Evolutionary conservation across 1,140 invertebrate species (phyloP).

Genomic region (Aphelenchoides fujianensis): DNA sequence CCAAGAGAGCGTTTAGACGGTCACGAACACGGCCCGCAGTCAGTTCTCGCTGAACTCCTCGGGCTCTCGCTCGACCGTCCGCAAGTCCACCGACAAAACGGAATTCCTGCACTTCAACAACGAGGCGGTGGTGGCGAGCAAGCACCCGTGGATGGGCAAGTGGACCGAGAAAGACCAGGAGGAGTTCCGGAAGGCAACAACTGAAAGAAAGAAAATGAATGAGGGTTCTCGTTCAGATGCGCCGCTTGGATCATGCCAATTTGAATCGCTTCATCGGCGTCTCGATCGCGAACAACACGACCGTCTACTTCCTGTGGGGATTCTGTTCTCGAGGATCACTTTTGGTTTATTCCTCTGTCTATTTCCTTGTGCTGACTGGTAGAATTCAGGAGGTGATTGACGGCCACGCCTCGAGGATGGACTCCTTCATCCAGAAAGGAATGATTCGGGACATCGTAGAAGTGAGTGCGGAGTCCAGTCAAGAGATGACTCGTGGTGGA

Average conservation of each 20-base stretch:
- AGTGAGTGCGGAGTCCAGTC: neutral
- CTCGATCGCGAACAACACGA: neutral
- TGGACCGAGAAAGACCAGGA: neutral
- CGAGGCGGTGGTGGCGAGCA: neutral
- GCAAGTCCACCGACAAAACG: neutral
- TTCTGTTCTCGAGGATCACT: neutral
- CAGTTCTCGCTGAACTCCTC: no score
- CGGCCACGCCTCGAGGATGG: neutral
- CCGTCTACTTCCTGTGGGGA: neutral
- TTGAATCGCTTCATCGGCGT: neutral
- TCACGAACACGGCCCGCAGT: no score
- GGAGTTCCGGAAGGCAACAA: neutral
- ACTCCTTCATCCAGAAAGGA: neutral
- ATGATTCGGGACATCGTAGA: slow-evolving; percentile 8
- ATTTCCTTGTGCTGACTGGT: no score
- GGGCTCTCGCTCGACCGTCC: no score
- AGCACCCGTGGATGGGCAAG: neutral
- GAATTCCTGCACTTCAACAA: neutral
- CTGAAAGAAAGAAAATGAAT: no score
- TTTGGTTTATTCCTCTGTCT: no score
- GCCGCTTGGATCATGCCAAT: neutral
- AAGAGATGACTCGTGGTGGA: neutral
- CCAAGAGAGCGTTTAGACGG: no score
- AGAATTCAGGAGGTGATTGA: neutral
- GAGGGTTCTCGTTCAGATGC: slow-evolving; percentile 16